Evolutionary conservation across 2,888 invertebrate genomes (phyloP).

Genomic region (Erynnis tages): DNA sequence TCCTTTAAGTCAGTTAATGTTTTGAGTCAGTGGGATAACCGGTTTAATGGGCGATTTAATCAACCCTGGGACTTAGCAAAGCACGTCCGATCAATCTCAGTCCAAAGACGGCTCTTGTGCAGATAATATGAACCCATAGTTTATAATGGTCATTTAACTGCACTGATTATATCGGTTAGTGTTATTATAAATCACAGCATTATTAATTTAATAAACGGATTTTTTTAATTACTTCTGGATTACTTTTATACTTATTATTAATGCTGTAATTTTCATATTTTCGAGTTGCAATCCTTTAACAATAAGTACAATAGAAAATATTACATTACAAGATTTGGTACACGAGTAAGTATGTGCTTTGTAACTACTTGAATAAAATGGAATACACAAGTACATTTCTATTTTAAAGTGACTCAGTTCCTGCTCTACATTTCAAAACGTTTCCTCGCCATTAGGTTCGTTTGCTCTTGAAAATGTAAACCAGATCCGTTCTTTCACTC

Average conservation of each 20-base stretch:
- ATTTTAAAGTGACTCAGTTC: slow-evolving; percentile 6
- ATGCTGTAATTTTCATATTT: no score
- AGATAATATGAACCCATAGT: slow-evolving; percentile 9
- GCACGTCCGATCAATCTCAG: slow-evolving; percentile 25
- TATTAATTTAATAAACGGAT: no score
- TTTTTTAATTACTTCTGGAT: no score
- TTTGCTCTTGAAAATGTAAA: slow-evolving; percentile 15
- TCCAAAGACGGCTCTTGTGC: slow-evolving; percentile 6
- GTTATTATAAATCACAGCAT: no score
- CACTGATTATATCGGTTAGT: no score
- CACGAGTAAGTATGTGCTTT: no score
- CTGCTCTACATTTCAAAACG: slow-evolving; percentile 14
- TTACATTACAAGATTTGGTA: no score
- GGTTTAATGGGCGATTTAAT: slow-evolving; percentile 25
- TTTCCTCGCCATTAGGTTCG: slow-evolving; percentile 9
- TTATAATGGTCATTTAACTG: slow-evolving; percentile 8
- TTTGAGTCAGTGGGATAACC: slow-evolving; percentile 20
- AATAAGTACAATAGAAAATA: no score
- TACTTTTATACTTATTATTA: no score
- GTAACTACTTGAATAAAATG: not conserved
- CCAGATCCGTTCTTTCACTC: slow-evolving; percentile 4
- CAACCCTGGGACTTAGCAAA: slow-evolving; percentile 24
- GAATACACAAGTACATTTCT: not conserved
- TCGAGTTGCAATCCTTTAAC: no score
- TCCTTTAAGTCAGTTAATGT: slow-evolving; percentile 15